phyloP scores from a whole-genome alignment of 2,888 invertebrate species.

The Resseliella maxima region DNA sequence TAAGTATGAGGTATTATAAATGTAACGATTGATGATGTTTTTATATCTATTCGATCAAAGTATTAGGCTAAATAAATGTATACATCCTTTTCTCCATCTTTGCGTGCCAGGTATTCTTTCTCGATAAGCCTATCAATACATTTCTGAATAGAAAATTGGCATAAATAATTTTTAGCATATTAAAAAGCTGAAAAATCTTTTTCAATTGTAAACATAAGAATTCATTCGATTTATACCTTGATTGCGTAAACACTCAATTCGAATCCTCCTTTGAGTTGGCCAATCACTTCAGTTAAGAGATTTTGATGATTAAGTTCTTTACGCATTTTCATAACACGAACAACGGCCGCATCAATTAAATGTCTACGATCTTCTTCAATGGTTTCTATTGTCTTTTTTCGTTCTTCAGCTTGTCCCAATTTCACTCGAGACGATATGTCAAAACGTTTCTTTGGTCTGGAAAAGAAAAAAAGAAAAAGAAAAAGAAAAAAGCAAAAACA shows the following conservation, averaged over 20 bases:
- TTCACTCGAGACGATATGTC: slow-evolving; percentile 89
- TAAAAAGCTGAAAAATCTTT: not conserved
- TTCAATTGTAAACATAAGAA: too few relatives aligned
- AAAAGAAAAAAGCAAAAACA: too few relatives aligned
- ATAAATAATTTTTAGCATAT: not conserved
- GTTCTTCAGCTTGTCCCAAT: slow-evolving; percentile 89
- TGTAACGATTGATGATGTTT: too few relatives aligned
- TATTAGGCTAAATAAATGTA: slow-evolving; percentile 93
- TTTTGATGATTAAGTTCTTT: slow-evolving; percentile 94
- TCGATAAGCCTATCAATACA: slow-evolving; percentile 99
- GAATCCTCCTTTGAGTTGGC: slow-evolving; percentile 93
- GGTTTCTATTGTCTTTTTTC: slow-evolving; percentile 60
- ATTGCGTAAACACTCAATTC: slow-evolving; percentile 97
- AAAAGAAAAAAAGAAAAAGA: slow-evolving; percentile 57
- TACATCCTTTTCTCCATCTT: slow-evolving; percentile 97
- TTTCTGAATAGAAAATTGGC: slow-evolving; percentile 75
- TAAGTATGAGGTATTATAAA: too few relatives aligned
- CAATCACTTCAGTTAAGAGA: slow-evolving; percentile 94
- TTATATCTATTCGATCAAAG: not conserved
- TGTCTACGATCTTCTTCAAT: slow-evolving; percentile 99
- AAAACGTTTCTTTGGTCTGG: slow-evolving; percentile 91
- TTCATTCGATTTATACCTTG: slow-evolving; percentile 86
- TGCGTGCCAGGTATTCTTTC: slow-evolving; percentile 97
- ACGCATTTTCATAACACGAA: slow-evolving; percentile 98
- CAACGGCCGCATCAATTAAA: slow-evolving; percentile 92